phyloP scores from a whole-genome alignment of 2,888 invertebrate species.

The Parochlus steinenii region DNA sequence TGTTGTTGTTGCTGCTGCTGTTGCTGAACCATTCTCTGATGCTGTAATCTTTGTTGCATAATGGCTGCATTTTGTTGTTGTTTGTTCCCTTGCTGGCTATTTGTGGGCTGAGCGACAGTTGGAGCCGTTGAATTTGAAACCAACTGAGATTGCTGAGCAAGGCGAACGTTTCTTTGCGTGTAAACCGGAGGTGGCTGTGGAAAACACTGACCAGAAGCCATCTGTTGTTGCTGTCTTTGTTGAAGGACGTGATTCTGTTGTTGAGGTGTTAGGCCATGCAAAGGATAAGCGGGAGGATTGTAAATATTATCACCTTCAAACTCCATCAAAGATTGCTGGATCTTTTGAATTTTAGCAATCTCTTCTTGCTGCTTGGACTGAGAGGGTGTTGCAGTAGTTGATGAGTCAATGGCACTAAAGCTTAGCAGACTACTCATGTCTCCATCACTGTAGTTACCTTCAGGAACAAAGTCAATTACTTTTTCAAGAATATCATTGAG shows the following conservation, averaged over 20 bases:
- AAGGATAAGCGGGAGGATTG: conserved; percentile 17
- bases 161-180: conserved; percentile 5
- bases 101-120: conserved; percentile 7
- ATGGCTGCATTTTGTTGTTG: conserved; percentile 19
- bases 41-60: conserved; percentile 12
- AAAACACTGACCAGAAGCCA: conserved; percentile 20
- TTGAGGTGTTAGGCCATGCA: conserved; percentile 12
- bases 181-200: conserved; percentile 28
- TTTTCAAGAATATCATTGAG: conserved; percentile 63
- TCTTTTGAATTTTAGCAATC: conserved; percentile 65
- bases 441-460: conserved; percentile 31
- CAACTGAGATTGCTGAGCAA: conserved; percentile 18
- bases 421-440: conserved; percentile 21
- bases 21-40: conserved; percentile 19
- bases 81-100: conserved; percentile 20
- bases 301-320: conserved; percentile 43
- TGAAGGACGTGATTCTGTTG: too few relatives aligned
- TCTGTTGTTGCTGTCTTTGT: conserved; percentile 23
- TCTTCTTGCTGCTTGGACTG: conserved; percentile 30
- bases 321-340: conserved; percentile 81
- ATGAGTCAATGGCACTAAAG: conserved; percentile 3
- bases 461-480: conserved; percentile 56
- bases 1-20: conserved; percentile 28
- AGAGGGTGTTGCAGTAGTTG: conserved; percentile 7
- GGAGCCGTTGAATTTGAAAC: conserved; percentile 9